Evolutionary conservation across 2,113 vertebrate species (phyloP), one percentile per base, ranked within the genome.

Genomic region (Callocephalon fimbriatum): DNA sequence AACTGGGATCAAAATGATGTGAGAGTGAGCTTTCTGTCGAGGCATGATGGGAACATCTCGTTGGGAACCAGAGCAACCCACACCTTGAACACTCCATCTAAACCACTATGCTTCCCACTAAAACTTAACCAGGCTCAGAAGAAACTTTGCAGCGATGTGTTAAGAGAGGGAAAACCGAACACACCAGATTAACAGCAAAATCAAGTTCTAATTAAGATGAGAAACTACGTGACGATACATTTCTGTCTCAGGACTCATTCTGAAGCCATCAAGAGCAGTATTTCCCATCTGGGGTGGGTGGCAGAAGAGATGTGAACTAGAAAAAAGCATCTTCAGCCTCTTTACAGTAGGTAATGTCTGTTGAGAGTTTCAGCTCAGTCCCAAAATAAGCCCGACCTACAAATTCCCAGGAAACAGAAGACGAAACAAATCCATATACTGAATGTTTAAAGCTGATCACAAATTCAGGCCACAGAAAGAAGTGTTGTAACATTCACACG

Each of bases 401-500:
- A 70, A 48, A 74, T 8, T 48, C 45, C 25, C 53, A n/a, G 7
- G 11, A 65, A 88, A 86, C 10, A 54, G 23, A 66, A 83, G 35
- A 84, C 70, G 80, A 23, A 10, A 1, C 59, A 84, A 40, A 53
- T 22, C 25, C 25, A 37, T 12, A 15, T 3, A 37, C 9, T 27
- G 37, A 26, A 58, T 5, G 2, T 48, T 76, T 50, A 71, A 77
- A 87, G 50, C 5, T 48, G 17, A 67, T 77, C 9, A 84, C 38
- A 85, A 89, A 86, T 67, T 29, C 51, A 72, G 10, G 56, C 32
- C 56, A 40, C 6, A 10, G n/a, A 50, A 50, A 65, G 48, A 29
- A 48, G 27, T 4, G 10, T 0, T 50, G 7, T 27, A 70, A 21
- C 22, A 6, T 15, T 58, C 42, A 37, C 47, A 45, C 0, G 0